Percentiles rank a stretch among this genome's conserved stretches.
Evolutionary conservation across 2,113 vertebrate genomes (phyloP).

Genomic region (Sander lucioperca): DNA sequence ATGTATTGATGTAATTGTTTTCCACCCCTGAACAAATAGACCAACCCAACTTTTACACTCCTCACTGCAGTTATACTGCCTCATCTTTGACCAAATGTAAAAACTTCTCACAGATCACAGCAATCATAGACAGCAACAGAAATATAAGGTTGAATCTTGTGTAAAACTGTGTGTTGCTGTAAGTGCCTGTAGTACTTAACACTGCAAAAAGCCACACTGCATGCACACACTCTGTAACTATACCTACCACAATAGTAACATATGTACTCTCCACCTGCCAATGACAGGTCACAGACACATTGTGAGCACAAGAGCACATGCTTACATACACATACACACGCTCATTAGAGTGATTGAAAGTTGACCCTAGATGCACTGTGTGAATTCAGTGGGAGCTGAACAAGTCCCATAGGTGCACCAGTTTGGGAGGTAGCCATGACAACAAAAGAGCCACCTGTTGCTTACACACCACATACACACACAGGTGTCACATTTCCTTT

Average conservation of each 20-base stretch:
- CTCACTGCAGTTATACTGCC: neutral
- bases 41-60: neutral
- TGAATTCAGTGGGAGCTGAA: slow-evolving; percentile 26
- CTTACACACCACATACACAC: neutral
- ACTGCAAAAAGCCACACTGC: slow-evolving; percentile 63
- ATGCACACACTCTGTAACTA: slow-evolving; percentile 54
- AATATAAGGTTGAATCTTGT: neutral
- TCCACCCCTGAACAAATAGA: neutral
- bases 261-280: slow-evolving; percentile 81
- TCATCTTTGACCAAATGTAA: neutral
- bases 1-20: neutral
- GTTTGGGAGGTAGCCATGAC: slow-evolving; percentile 64
- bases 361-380: slow-evolving; percentile 22
- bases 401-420: slow-evolving; percentile 14
- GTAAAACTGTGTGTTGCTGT: neutral
- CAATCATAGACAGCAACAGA: slow-evolving; percentile 15
- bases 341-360: slow-evolving; percentile 64
- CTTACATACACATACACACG: slow-evolving; percentile 18
- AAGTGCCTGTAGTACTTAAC: neutral
- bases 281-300: slow-evolving; percentile 63
- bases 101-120: slow-evolving; percentile 9
- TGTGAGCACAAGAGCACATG: slow-evolving; percentile 28
- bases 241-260: slow-evolving; percentile 85
- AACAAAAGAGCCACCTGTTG: slow-evolving; percentile 67
- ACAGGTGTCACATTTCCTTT: slow-evolving; percentile 64